These are phyloP conservation scores for Brachionus plicatilis DNA, from an alignment of 1,140 invertebrate species.

Conservation along the genomic window DNA sequence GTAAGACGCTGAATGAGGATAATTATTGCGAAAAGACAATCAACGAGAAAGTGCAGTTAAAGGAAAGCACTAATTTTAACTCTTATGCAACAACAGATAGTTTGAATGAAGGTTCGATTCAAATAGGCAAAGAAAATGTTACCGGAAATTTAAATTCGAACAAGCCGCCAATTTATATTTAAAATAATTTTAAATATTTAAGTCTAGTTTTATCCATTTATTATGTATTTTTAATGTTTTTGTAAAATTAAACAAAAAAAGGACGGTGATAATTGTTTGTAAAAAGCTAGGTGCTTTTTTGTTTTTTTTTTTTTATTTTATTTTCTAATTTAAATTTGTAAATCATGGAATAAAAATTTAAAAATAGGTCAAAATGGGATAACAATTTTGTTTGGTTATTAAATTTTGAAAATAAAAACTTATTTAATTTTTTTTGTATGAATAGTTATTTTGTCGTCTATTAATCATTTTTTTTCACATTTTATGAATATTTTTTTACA, in stretches of 20 bases:
- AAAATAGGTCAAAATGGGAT: background rate
- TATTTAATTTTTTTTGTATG: background rate
- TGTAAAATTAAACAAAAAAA: background rate
- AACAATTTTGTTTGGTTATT: background rate
- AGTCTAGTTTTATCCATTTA: background rate
- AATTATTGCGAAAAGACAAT: background rate
- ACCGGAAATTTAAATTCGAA: background rate
- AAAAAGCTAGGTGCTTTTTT: background rate
- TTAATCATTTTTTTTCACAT: background rate
- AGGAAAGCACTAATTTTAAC: constrained; percentile 14
- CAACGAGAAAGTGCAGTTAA: background rate
- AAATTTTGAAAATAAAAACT: background rate
- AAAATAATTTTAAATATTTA: background rate
- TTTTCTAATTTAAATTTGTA: background rate
- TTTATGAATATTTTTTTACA: background rate
- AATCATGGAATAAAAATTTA: background rate
- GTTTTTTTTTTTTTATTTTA: background rate
- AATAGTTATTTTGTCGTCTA: background rate
- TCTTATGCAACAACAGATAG: background rate
- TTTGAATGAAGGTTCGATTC: background rate
- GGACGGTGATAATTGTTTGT: constrained; percentile 12
- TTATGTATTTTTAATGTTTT: background rate
- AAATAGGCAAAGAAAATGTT: background rate
- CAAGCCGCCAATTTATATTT: constrained; percentile 33
- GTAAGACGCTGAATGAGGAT: constrained; percentile 11